Evolutionary conservation across 2,113 vertebrate genomes (phyloP).

Genomic region (Catharus bicknelli): DNA sequence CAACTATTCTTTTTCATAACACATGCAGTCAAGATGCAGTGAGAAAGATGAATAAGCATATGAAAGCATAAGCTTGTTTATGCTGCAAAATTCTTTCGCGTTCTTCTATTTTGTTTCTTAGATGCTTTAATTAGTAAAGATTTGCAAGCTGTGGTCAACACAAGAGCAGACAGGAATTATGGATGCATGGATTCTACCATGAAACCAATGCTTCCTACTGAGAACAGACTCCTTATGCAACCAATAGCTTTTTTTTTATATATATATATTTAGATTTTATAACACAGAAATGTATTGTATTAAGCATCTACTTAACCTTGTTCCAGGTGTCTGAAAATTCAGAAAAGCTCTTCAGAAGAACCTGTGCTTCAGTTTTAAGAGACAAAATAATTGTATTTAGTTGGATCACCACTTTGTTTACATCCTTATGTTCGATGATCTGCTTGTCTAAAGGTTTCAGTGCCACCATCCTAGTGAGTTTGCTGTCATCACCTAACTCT

Average conservation of each 20-base stretch:
- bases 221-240: background rate
- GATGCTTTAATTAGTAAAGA: background rate
- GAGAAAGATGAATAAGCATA: background rate
- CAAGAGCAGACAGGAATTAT: background rate
- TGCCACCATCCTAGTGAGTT: slow-evolving; percentile 63
- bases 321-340: slow-evolving; percentile 81
- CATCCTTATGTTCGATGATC: slow-evolving; percentile 81
- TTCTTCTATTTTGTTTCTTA: background rate
- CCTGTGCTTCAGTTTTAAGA: slow-evolving; percentile 64
- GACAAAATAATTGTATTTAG: slow-evolving; percentile 74
- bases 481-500: slow-evolving; percentile 73
- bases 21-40: background rate
- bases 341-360: slow-evolving; percentile 72
- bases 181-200: background rate
- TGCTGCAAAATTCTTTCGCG: background rate
- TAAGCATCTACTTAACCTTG: slow-evolving; percentile 68
- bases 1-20: background rate
- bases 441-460: slow-evolving; percentile 78
- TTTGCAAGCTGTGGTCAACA: background rate
- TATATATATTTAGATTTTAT: background rate
- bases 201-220: background rate
- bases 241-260: background rate
- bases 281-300: background rate
- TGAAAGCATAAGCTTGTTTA: background rate
- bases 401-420: slow-evolving; percentile 78